phyloP scores from a whole-genome alignment of 2,113 vertebrate species.

The Limnothrissa miodon region DNA sequence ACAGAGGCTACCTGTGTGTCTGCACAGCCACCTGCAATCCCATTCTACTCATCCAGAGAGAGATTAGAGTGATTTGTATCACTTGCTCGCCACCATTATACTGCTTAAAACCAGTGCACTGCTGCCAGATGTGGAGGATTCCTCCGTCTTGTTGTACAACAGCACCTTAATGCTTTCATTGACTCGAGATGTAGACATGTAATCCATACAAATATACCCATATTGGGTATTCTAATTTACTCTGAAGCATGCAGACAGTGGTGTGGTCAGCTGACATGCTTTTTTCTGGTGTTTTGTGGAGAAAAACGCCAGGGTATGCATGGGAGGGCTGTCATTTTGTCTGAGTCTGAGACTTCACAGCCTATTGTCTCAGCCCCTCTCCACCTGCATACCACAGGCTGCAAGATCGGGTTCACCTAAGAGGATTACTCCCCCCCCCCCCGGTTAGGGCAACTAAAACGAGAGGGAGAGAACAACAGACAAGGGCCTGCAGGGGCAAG shows the following conservation, averaged over 20 bases:
- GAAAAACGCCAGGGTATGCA: not conserved
- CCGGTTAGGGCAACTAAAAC: conserved; percentile 26
- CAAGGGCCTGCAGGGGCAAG: not conserved
- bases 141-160: too few relatives aligned
- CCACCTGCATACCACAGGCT: not conserved
- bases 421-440: conserved; percentile 34
- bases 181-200: too few relatives aligned
- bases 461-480: not conserved
- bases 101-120: too few relatives aligned
- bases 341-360: not conserved
- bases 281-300: not conserved
- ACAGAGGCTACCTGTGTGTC: too few relatives aligned
- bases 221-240: too few relatives aligned
- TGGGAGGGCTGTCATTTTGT: not conserved
- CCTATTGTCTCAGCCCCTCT: not conserved
- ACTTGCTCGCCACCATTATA: not conserved
- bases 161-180: too few relatives aligned
- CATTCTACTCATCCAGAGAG: not conserved
- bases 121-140: too few relatives aligned
- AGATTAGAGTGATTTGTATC: not conserved
- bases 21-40: not conserved
- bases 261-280: too few relatives aligned
- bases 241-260: too few relatives aligned
- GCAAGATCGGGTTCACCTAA: conserved; percentile 24
- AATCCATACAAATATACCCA: too few relatives aligned